Conservation (phyloP, 1,140 invertebrate species). For the Anastrepha obliqua region DNA sequence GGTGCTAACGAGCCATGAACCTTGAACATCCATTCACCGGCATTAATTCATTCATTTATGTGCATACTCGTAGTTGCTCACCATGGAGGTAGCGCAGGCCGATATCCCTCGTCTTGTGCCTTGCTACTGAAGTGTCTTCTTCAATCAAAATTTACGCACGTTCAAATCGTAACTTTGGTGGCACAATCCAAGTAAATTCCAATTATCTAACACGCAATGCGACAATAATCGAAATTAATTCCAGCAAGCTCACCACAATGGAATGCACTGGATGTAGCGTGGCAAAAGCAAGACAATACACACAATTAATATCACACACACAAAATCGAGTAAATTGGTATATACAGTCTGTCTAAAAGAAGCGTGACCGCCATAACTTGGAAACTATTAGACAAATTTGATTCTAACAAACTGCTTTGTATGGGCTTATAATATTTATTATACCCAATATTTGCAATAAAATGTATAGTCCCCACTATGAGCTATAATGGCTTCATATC, state of each 20-base stretch:
- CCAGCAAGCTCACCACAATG: constrained; percentile 60
- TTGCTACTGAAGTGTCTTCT: constrained; percentile 29
- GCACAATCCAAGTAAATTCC: constrained; percentile 54
- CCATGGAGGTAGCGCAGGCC: background rate
- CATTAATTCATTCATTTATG: constrained; percentile 31
- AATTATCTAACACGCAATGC: constrained; percentile 68
- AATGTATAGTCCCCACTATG: too few species aligned
- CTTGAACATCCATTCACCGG: background rate
- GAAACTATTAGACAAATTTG: too few species aligned
- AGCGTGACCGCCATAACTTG: too few species aligned
- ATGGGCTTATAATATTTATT: too few species aligned
- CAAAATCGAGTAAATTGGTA: background rate
- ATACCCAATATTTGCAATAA: too few species aligned
- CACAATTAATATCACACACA: background rate
- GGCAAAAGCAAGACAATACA: background rate
- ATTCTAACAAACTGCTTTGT: too few species aligned
- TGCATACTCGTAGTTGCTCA: background rate
- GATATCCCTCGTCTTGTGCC: background rate
- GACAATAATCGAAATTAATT: constrained; percentile 72
- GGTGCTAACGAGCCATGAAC: background rate
- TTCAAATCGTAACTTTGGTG: constrained; percentile 37
- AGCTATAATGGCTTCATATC: too few species aligned
- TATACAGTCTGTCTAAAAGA: background rate
- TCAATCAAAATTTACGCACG: constrained; percentile 55
- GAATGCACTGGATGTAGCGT: background rate